Evolutionary conservation across 2,888 invertebrate species (phyloP), one percentile per base, ranked within the genome.

Genomic region (Cerceris ruficornis): DNA sequence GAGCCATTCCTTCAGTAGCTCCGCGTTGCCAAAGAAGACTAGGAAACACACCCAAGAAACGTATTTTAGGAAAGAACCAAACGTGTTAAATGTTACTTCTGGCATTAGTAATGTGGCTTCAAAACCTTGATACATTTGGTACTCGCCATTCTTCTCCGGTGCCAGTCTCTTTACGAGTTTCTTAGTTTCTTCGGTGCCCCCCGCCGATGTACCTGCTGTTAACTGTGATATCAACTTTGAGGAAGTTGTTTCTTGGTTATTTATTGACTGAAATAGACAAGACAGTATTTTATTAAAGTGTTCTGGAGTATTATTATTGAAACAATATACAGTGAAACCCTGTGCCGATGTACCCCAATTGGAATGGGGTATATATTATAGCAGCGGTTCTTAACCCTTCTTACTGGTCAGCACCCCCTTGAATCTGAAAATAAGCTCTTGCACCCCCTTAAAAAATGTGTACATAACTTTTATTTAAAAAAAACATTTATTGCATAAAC

Each of bases 111-210:
- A 83, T 75, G 66, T 65, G 75, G 69, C 62, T 62, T 72, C 77
- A 75, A 81, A 89, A 91, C 91, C 91, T 92, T 91, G 91, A 80
- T 89, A 91, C 78, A 90, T 87, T 89, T 91, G 89, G 90, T 92
- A 92, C 91, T 92, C 91, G 91, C 91, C 92, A 91, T 91, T 91
- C 88, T 91, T 91, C 87, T 91, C 90, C 5, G 92, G 91, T 69
- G 91, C 90, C 75, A 92, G 85, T 61, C 92, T 87, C 75, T 92
- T 92, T 4, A 91, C 91, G 62, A 92, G 86, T 71, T 87, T 91
- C 77, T 87, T 91, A 65, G 92, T 80, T 11, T 89, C 88, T 67
- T 90, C 90, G 58, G 90, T 88, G 74, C 89, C 91, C 72, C 91
- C 92, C 74, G 89, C 85, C 52, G 91, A 91, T 41, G 88, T 88